Base-by-base conservation (phyloP, 2,113 vertebrate species). In the Halichoeres trimaculatus region DNA sequence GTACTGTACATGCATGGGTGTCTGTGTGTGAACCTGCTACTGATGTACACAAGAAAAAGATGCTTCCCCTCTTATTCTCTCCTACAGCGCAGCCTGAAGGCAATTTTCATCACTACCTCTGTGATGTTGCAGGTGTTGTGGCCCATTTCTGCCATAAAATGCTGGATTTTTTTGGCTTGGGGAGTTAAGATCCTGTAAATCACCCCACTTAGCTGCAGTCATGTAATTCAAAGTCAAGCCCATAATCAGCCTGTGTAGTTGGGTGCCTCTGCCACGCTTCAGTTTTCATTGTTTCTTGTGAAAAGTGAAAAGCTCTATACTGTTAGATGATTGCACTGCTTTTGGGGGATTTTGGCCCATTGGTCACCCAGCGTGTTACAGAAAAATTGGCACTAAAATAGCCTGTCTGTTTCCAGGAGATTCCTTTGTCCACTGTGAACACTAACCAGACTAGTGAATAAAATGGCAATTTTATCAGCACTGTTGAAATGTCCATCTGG, bases 1-100 rank as follows among this genome's bases (percentile, higher is more conserved):
- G 76, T 74, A 80, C 50, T 75, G 73, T 74, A 68, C 68, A 68
- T 30, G 64, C 41, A 65, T 70, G 75, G 67, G 62, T 70, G 76
- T 81, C 43, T 76, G 57, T 75, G 70, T 77, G 81, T 81, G 68
- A 82, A 84, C 74, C 70, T 88, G 72, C 68, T 57, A 76, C 73
- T 87, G 73, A 83, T 77, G 59, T 64, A 83, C 82, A 74, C 64
- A 80, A 67, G 71, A 76, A 87, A 85, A 81, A 76, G 80, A 80
- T 63, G 76, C 81, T 54, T 77, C 64, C 60, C 83, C 77, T 89
- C 70, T 90, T 88, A 72, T 90, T 77, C 80, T 74, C 80, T 89
- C 83, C 90, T 73, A 75, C 85, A 81, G 86, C 61, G 76, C 78
- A 85, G 90, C 89, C 89, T 57, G 65, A 88, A 90, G 87, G 81